These are phyloP conservation scores for Muscidifurax raptorellus DNA, from an alignment of 1,140 invertebrate genomes.

Conservation along the genomic window DNA sequence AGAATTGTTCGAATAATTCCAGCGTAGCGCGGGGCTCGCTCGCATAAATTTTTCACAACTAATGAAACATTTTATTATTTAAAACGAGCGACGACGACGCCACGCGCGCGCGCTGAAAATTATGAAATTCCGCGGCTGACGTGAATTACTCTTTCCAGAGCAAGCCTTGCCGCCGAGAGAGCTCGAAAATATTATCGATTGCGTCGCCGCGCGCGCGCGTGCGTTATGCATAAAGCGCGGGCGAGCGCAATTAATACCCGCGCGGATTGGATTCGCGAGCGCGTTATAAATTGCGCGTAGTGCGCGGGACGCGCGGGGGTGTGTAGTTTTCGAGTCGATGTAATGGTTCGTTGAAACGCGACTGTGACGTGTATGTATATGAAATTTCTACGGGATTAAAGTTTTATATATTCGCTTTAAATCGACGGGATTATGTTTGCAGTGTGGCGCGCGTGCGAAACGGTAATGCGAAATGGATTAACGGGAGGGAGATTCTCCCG, in stretches of 20 bases:
- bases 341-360: too few species aligned
- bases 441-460: background rate
- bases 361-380: too few species aligned
- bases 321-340: too few species aligned
- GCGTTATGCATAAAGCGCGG: background rate
- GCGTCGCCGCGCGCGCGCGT: background rate
- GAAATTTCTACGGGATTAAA: background rate
- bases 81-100: background rate
- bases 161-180: background rate
- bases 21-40: too few species aligned
- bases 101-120: background rate
- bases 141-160: background rate
- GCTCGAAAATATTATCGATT: background rate
- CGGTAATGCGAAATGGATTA: background rate
- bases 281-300: too few species aligned
- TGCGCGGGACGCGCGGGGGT: too few species aligned
- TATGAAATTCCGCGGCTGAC: background rate
- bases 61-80: background rate
- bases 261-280: too few species aligned
- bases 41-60: background rate
- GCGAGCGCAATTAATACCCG: too few species aligned
- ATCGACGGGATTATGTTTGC: background rate
- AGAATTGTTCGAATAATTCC: background rate
- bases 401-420: background rate
- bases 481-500: background rate